Base-by-base conservation (phyloP, 2,888 invertebrate genomes). In the Neoascia interrupta region DNA sequence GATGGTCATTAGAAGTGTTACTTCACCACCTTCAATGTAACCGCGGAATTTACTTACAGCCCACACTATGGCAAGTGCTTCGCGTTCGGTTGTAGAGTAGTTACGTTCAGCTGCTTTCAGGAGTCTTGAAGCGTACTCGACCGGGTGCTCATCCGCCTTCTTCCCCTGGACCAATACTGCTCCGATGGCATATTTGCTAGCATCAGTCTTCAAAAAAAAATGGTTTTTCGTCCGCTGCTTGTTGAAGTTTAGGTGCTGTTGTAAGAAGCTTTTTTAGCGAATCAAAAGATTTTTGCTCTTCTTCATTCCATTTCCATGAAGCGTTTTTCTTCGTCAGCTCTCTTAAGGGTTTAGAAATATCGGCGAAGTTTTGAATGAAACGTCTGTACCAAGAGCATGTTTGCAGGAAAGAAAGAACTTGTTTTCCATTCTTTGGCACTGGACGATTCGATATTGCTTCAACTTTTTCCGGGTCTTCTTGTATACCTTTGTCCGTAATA, bases 1-100 rank as follows among this genome's bases (percentile, higher is more conserved):
- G 86, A 60, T 90, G 90, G 69, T 90, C 90, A 0, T 88, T 89
- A 2, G 85, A 73, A 0, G 90, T 39, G 1, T 43, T 53, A 8
- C 51, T 28, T 47, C 28, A 16, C 45, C 45, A n/a, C 61, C 61
- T 47, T 70, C 45, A 3, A 60, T 69, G 6, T 61, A 70, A 21
- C 39, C 61, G 21, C 60, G 45, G 19, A 69, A 69, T 15, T 51
- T 53, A 10, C 60, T 21, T 1, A 53, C 34, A 31, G 39, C 39
- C 41, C 43, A 51, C 8, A 28, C 39, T 15, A 63, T 18, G 6
- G 63, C 41, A 10, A 43, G 19, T n/a, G 31, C 31, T 31, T 31
- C 31, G 8, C 31, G 3, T 31, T 31, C 31, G n/a, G 31, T 31
- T 4, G 31, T 31, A n/a, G 31, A 31, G 8, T 31, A 31, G 31